Conservation (phyloP, 2,113 vertebrate species). For the Grallaria varia region DNA sequence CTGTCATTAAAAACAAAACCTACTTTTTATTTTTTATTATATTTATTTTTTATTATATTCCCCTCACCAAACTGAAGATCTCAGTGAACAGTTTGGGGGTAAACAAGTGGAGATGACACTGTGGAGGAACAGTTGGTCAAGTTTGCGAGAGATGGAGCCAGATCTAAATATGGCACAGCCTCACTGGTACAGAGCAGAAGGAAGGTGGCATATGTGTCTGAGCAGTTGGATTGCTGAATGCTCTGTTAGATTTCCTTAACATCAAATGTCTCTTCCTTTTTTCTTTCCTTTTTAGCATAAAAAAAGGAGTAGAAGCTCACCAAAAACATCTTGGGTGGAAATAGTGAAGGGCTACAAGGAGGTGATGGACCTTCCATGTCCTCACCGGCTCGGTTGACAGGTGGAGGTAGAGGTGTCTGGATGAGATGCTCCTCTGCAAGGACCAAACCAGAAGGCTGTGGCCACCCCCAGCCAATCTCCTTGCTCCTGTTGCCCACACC, state of each 20-base stretch:
- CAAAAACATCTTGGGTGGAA: not conserved
- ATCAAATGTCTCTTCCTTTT: conserved; percentile 17
- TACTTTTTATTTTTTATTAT: not conserved
- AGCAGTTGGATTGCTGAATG: conserved; percentile 31
- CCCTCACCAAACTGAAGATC: not conserved
- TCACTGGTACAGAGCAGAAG: conserved; percentile 40
- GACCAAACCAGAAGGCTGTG: not conserved
- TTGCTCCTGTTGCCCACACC: not conserved
- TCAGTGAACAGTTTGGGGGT: conserved; percentile 39
- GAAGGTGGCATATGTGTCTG: conserved; percentile 42
- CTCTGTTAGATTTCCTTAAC: conserved; percentile 53
- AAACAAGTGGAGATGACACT: conserved; percentile 24
- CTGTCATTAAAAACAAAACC: not conserved
- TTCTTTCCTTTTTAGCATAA: conserved; percentile 13
- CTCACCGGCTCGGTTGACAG: not conserved
- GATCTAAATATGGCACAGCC: conserved; percentile 49
- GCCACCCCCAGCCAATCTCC: not conserved
- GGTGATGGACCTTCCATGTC: not conserved
- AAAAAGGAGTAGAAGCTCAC: not conserved
- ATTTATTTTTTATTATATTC: not conserved
- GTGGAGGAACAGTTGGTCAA: conserved; percentile 53
- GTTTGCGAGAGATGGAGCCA: conserved; percentile 36
- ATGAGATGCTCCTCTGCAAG: not conserved
- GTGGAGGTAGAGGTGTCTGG: not conserved
- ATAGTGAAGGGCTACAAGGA: not conserved